A percentile compares a stretch with the other conserved stretches of the same genome.
Conservation (phyloP, 2,888 invertebrate genomes). For the Linnaemya vulpina region DNA sequence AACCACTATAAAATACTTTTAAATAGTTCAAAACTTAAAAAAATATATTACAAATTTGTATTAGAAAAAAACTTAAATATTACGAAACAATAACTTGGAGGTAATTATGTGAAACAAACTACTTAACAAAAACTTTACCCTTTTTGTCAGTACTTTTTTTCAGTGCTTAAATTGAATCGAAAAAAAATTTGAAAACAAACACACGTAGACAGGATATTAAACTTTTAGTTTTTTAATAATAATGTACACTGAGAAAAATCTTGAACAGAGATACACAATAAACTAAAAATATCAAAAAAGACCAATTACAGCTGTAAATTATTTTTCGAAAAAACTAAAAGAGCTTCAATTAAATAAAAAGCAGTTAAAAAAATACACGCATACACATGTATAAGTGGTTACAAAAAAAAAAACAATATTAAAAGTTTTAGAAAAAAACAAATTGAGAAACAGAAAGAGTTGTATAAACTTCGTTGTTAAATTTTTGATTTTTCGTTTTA, state of each 20-base stretch:
- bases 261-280: slow-evolving; percentile 12
- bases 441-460: slow-evolving; percentile 27
- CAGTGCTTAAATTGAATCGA: slow-evolving; percentile 66
- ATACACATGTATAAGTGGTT: slow-evolving; percentile 38
- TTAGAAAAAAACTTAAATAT: not conserved
- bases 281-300: slow-evolving; percentile 52
- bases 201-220: slow-evolving; percentile 43
- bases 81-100: slow-evolving; percentile 12
- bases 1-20: not conserved
- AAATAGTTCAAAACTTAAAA: not conserved
- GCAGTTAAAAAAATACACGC: slow-evolving; percentile 43
- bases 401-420: slow-evolving; percentile 36
- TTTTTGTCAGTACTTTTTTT: slow-evolving; percentile 73
- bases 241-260: slow-evolving; percentile 72
- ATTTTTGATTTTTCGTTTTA: slow-evolving; percentile 23
- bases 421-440: slow-evolving; percentile 9
- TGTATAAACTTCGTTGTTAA: not conserved
- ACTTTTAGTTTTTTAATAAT: slow-evolving; percentile 29
- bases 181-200: slow-evolving; percentile 53
- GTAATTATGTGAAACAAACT: slow-evolving; percentile 24
- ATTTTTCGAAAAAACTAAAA: slow-evolving; percentile 1
- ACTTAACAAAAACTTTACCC: slow-evolving; percentile 73
- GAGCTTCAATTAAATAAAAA: slow-evolving; percentile 63
- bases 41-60: not conserved
- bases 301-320: slow-evolving; percentile 33